Conservation (phyloP, 1,140 invertebrate species). For the Armadillidium nasatum region DNA sequence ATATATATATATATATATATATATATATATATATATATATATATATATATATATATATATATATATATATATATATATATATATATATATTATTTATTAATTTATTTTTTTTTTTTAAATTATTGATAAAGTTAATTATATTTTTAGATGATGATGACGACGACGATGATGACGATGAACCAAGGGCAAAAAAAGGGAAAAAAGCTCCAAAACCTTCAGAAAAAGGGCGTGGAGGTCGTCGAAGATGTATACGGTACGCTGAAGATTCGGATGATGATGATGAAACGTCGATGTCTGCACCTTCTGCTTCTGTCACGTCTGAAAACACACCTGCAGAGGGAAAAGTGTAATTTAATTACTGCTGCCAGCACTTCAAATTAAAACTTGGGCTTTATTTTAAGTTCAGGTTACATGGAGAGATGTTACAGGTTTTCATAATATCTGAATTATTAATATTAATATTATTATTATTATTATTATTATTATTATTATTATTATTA, state of each 20-base stretch:
- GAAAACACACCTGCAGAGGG: constrained; percentile 19
- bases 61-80: not conserved
- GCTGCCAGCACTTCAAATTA: not conserved
- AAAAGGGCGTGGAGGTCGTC: constrained; percentile 22
- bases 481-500: no score
- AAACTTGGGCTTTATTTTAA: no score
- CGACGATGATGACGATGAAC: constrained; percentile 30
- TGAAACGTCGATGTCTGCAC: constrained; percentile 20
- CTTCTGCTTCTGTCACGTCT: not conserved
- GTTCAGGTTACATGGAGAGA: no score
- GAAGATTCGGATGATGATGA: constrained; percentile 33
- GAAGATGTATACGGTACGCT: constrained; percentile 29
- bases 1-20: not conserved
- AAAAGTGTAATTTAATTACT: not conserved
- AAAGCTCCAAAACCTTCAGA: constrained; percentile 13
- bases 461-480: not conserved
- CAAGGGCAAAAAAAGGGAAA: constrained; percentile 25
- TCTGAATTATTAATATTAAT: constrained; percentile 11
- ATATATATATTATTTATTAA: not conserved
- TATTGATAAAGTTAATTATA: no score
- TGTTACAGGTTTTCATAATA: no score
- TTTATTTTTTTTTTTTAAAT: no score
- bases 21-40: not conserved
- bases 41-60: not conserved
- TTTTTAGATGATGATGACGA: constrained; percentile 26